Base-by-base conservation (phyloP, 2,888 invertebrate genomes). In the Melikaiella ostensackeni region DNA sequence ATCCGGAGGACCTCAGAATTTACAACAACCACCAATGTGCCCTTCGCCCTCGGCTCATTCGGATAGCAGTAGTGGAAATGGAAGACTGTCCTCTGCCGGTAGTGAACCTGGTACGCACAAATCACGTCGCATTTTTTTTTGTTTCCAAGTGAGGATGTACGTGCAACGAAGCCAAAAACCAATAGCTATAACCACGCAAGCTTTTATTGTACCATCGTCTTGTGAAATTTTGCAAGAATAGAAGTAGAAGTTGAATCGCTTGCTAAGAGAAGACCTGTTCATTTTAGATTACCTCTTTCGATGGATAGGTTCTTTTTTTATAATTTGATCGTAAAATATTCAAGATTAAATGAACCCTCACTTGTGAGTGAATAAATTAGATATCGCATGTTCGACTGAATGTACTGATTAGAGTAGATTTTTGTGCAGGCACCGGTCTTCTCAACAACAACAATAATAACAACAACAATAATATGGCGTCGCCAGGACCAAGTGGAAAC, bases 21-120 rank as follows among this genome's bases (percentile, higher is more conserved):
- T 92, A 83, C 91, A 91, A 89, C 92, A 94, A 80, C 94, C 94
- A 89, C 94, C 95, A 27, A 93, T 95, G 93, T 95, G 97, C 85
- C 96, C 96, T 21, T 96, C 97, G 66, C 97, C 97, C 1, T 96
- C 96, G 57, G 96, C 96, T 27, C 97, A 97, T 91, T 97, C 97
- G 64, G 97, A 97, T 91, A 96, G 96, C 87, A 97, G 97, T 33
- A 97, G 97, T 42, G 94, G 94, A 82, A 96, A 96, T 87, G 96
- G 96, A 75, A 93, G 96, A 77, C 93, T 96, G 7, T 96, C 96
- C 11, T 96, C 96, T 30, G 95, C 96, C 42, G 95, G 96, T 27
- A 96, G 96, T 24, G 96, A 96, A 92, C 94, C 94, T 76, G 93
- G 92, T 88, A 91, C 90, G 89, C 87, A 89, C 83, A 83, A 80